Base-by-base conservation (phyloP, 2,888 invertebrate genomes). In the Mantis religiosa region DNA sequence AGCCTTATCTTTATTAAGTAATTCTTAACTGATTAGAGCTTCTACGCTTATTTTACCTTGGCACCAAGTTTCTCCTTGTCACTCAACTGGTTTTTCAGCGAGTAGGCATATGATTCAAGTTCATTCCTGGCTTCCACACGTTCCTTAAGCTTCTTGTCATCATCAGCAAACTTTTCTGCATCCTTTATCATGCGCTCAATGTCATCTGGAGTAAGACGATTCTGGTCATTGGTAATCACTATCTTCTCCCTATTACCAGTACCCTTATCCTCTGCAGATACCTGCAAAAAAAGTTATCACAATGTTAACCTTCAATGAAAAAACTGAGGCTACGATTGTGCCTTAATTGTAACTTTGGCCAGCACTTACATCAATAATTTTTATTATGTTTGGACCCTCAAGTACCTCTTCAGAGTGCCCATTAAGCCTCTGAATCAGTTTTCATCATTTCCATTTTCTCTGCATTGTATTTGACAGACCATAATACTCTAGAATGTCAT, bases 101-200 rank as follows among this genome's bases (percentile, higher is more conserved):
- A 98, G 94, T 99, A 99, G 0, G 98, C 98, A 92, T 99, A 99
- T 89, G 98, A 98, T 94, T 99, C 99, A 88, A 99, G 95, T 93
- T 99, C 99, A 93, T 99, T 99, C 91, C 98, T 96, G 6, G 99
- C 97, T 93, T 99, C 99, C 6, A 99, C 98, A 88, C 97, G 96
- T 93, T 99, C 98, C 94, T 98, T 98, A 91, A 98, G 94, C 93
- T 98, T 98, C 94, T 99, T 99, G 94, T 99, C 99, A 91, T 99
- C 99, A 92, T 99, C 99, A 28, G 99, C 98, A 94, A 99, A 99
- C 93, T 98, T 98, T 94, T 99, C 99, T 0, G 99, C 99, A 93
- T 99, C 99, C 94, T 98, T 98, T 93, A 99, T 99, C 99, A 99
- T 99, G 90, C 98, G 95, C 93, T 99, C 99, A 91, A 99, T 99